These are phyloP conservation scores for Campopleginae sp. DNA, from an alignment of 2,888 invertebrate species.

Conservation along the genomic window DNA sequence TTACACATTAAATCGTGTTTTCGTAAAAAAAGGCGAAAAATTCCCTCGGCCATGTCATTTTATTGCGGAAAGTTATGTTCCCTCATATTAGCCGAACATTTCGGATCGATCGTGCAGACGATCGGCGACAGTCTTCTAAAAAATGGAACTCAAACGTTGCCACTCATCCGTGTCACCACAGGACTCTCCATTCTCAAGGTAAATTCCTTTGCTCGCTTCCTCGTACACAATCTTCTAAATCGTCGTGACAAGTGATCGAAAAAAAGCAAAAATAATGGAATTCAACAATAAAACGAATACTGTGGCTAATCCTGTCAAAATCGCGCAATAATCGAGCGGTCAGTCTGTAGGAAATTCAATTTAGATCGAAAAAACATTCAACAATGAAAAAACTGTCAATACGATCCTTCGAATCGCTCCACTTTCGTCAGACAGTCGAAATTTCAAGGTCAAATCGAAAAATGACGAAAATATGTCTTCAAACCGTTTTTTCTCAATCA, in stretches of 20 bases:
- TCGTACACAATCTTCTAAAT: constrained; percentile 11
- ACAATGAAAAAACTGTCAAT: too few species aligned
- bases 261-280: neutral
- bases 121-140: constrained; percentile 90
- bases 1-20: neutral
- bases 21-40: neutral
- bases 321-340: neutral
- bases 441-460: too few species aligned
- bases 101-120: constrained; percentile 91
- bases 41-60: constrained; percentile 87
- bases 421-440: too few species aligned
- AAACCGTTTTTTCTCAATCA: too few species aligned
- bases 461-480: too few species aligned
- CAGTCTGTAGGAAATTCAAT: too few species aligned
- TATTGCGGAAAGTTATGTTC: constrained; percentile 90
- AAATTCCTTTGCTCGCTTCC: constrained; percentile 20
- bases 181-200: constrained; percentile 86
- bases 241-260: neutral
- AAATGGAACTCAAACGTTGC: constrained; percentile 89
- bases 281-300: neutral
- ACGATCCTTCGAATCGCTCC: too few species aligned
- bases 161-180: constrained; percentile 87
- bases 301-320: neutral
- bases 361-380: too few species aligned
- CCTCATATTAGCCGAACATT: constrained; percentile 90